phyloP scores from a whole-genome alignment of 37 sponge, comb jelly and placozoan genomes.

The Cliona cf. orientalis region DNA sequence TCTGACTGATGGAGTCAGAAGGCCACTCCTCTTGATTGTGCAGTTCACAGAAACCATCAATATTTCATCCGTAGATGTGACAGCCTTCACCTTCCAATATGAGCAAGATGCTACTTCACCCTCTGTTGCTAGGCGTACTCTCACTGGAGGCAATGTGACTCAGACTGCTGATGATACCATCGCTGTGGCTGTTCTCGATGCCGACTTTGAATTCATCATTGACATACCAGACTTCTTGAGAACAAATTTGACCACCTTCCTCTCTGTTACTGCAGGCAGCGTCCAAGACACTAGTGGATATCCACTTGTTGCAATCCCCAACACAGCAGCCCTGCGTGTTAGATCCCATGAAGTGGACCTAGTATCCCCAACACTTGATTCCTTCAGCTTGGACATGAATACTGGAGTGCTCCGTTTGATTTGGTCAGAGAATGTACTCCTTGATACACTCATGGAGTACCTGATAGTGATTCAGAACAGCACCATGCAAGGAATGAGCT shows the following conservation, averaged over 20 bases:
- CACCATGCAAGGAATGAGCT: constrained; percentile 7
- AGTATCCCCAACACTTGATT: constrained; percentile 28
- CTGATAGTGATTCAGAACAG: constrained; percentile 59
- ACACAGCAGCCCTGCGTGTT: constrained; percentile 42
- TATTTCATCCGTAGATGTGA: constrained; percentile 51
- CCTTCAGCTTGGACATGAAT: constrained; percentile 74
- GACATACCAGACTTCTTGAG: constrained; percentile 48
- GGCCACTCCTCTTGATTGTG: constrained; percentile 71
- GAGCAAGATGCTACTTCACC: background rate
- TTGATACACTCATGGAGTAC: constrained; percentile 54
- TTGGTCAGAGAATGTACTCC: constrained; percentile 69
- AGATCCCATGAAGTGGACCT: constrained; percentile 72
- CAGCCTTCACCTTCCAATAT: constrained; percentile 61
- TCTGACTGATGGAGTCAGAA: constrained; percentile 70
- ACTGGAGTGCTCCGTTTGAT: constrained; percentile 58
- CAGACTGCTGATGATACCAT: constrained; percentile 58
- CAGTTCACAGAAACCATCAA: constrained; percentile 83
- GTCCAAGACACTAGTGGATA: constrained; percentile 53
- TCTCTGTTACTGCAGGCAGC: constrained; percentile 52
- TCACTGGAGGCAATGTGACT: constrained; percentile 50
- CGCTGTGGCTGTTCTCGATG: constrained; percentile 54
- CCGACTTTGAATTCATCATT: constrained; percentile 75
- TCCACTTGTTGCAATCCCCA: constrained; percentile 24
- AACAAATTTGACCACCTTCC: constrained; percentile 45
- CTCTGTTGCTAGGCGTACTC: background rate